Conservation (phyloP, 2,888 invertebrate species). For the Tiliacea citrago region DNA sequence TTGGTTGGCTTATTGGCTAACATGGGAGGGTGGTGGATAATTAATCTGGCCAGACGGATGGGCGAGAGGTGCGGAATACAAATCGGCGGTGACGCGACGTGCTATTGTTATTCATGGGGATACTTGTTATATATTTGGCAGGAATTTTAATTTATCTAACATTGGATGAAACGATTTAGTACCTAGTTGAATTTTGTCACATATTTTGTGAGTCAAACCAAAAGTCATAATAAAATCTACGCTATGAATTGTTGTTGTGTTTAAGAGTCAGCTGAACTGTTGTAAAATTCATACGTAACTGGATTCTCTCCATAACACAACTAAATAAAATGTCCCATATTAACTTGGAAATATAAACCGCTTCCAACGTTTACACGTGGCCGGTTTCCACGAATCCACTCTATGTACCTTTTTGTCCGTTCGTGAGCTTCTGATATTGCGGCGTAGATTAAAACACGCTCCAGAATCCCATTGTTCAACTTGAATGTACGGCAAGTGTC, state of each 20-base stretch:
- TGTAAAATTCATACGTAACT: background rate
- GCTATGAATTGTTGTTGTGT: background rate
- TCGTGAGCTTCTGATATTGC: slow-evolving; percentile 51
- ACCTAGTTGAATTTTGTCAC: background rate
- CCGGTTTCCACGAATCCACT: slow-evolving; percentile 37
- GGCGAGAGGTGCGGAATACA: slow-evolving; percentile 84
- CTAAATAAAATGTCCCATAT: slow-evolving; percentile 20
- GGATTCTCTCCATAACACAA: background rate
- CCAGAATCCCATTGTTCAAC: slow-evolving; percentile 56
- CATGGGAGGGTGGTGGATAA: slow-evolving; percentile 86
- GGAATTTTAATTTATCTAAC: slow-evolving; percentile 53
- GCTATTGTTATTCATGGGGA: slow-evolving; percentile 67
- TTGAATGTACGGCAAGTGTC: slow-evolving; percentile 55
- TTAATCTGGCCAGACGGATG: slow-evolving; percentile 89
- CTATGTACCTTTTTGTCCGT: slow-evolving; percentile 38
- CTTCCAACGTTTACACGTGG: slow-evolving; percentile 30
- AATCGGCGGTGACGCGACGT: slow-evolving; percentile 77
- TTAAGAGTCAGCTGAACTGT: background rate
- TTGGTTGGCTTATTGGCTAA: slow-evolving; percentile 86
- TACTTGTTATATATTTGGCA: slow-evolving; percentile 57
- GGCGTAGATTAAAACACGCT: slow-evolving; percentile 58
- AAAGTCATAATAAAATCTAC: too few species aligned
- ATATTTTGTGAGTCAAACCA: background rate
- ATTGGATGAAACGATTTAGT: slow-evolving; percentile 11
- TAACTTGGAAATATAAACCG: slow-evolving; percentile 23